phyloP scores from a whole-genome alignment of 2,797 vertebrate species.

The Dryobates pubescens region DNA sequence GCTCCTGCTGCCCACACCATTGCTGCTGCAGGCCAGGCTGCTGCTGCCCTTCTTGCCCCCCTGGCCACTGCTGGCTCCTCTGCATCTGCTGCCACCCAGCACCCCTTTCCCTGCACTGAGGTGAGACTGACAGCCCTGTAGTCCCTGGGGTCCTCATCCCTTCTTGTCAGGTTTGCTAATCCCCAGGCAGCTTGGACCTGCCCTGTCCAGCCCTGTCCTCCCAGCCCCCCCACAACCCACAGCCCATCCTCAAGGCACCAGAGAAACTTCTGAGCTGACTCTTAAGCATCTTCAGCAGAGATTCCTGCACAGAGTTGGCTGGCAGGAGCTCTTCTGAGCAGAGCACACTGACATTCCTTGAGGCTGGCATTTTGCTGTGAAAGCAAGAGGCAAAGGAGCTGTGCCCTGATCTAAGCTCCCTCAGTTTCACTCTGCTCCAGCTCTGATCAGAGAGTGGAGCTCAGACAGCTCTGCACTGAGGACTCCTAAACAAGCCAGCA shows the following conservation, averaged over 20 bases:
- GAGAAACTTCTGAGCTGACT: background rate
- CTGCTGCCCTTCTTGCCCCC: no score
- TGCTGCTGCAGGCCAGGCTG: no score
- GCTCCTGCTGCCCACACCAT: no score
- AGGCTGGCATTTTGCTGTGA: background rate
- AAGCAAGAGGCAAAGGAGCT: background rate
- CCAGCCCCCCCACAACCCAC: background rate
- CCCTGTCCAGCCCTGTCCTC: no score
- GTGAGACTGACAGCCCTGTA: no score
- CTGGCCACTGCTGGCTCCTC: no score
- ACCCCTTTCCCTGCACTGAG: no score
- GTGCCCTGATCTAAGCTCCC: background rate
- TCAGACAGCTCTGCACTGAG: background rate
- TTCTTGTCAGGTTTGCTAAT: no score
- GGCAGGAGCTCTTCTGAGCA: background rate
- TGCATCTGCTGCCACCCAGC: no score
- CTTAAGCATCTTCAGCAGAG: background rate
- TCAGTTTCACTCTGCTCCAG: background rate
- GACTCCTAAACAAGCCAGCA: constrained; percentile 38
- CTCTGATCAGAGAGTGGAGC: background rate
- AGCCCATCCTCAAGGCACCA: fast-evolving
- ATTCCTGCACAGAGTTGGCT: background rate
- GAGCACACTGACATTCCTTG: background rate
- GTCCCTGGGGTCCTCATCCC: no score
- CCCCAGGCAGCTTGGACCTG: no score